Conservation (phyloP, 2,113 vertebrate genomes). For the Pelvicachromis taeniatus region DNA sequence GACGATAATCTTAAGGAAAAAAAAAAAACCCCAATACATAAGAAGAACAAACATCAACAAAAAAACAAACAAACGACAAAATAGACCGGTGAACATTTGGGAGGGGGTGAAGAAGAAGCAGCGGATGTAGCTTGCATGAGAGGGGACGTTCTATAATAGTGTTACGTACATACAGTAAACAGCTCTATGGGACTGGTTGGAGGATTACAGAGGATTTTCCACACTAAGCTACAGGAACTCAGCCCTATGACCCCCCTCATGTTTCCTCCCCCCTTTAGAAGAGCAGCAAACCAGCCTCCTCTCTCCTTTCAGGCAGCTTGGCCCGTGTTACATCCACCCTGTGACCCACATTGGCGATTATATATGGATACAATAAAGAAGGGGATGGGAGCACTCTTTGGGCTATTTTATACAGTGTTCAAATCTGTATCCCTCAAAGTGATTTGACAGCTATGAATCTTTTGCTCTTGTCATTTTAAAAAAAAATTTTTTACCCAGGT, state of each 20-base stretch:
- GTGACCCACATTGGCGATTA: constrained; percentile 19
- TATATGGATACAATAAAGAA: background rate
- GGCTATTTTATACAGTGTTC: constrained; percentile 3
- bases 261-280: constrained; percentile 21
- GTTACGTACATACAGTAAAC: constrained; percentile 61
- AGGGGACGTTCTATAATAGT: constrained; percentile 2
- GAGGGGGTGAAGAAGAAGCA: background rate
- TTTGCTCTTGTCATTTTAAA: background rate
- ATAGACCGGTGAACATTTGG: constrained; percentile 2
- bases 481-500: background rate
- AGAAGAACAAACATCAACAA: background rate
- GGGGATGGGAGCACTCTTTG: background rate
- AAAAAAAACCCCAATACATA: background rate
- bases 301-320: background rate
- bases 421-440: background rate
- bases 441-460: background rate
- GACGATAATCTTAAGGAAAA: constrained; percentile 34
- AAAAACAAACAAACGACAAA: background rate
- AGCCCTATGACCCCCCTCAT: constrained; percentile 52
- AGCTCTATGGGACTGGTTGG: constrained; percentile 23
- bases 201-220: constrained; percentile 75
- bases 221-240: constrained; percentile 63
- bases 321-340: background rate
- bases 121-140: background rate
- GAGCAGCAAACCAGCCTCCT: constrained; percentile 5